Evolutionary conservation across 2,888 invertebrate genomes (phyloP), one percentile per base, ranked within the genome.

Genomic region (Anagyrus pseudococci): DNA sequence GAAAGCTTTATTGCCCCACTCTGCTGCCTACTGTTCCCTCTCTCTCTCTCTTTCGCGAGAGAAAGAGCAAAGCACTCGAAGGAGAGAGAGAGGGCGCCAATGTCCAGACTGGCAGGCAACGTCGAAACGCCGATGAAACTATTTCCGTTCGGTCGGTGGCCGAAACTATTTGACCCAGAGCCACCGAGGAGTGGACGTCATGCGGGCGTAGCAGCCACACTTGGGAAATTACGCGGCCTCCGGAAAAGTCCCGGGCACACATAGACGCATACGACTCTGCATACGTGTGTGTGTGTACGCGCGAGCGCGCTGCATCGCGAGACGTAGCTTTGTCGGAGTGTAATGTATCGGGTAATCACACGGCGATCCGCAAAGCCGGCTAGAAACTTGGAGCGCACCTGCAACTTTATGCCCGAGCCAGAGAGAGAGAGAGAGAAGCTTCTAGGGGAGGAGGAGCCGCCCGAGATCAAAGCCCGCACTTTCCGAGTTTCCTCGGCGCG

Each of bases 111-210:
- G 41, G 37, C 13, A 26, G 15, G 20, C 58, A 50, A 37, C 46
- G 52, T n/a, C n/a, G 47, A 46, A 59, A 58, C 53, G 23, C 29
- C 48, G 53, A 33, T 53, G 57, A 62, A 62, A 63, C 58, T 63
- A 63, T 58, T 55, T 58, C 58, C 49, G 49, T 54, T 53, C 37
- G 37, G 29, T 58, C 37, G 37, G 29, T 58, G 46, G 22, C 22
- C 47, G 46, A 56, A 61, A 55, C 61, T 56, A 61, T 61, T 61
- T 58, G 62, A 62, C 58, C 62, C 62, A 58, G 52, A 58, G 52
- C n/a, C n/a, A n/a, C n/a, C n/a, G n/a, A n/a, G n/a, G n/a, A n/a
- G n/a, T n/a, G n/a, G n/a, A n/a, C n/a, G n/a, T n/a, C n/a, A n/a
- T n/a, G n/a, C n/a, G n/a, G n/a, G n/a, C n/a, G n/a, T n/a, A 2